Base-by-base conservation (phyloP, 53 echinoderm and acorn worm species). In the Hippasteria phrygiana region DNA sequence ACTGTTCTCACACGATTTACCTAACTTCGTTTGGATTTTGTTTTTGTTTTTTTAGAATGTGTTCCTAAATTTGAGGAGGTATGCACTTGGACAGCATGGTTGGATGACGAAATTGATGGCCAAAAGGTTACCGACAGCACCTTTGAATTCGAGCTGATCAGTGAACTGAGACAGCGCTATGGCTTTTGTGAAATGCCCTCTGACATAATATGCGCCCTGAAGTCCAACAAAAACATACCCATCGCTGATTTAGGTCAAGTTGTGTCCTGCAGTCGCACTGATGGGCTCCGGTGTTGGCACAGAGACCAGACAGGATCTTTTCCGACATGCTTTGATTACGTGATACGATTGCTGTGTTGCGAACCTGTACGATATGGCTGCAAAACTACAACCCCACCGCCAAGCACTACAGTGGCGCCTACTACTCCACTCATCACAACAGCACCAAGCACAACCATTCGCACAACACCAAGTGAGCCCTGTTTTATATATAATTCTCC, bases 101-200 rank as follows among this genome's bases (percentile, higher is more conserved):
- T 88, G 78, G 88, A 88, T 47, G 88, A 88, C 35, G 88, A 88
- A 47, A 5, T 88, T 5, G 77, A 77, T 2, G 77, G 77, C 12
- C n/a, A 66, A n/a, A 77, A 76, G 18, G 88, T 64, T 36, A 42
- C 35, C 9, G 62, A 48, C 55, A n/a, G 0, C 1, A 33, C 2
- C 47, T 62, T n/a, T 3, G 88, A 88, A 47, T 75, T 16, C 26
- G 88, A 88, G 36, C 48, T 88, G 28, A 59, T 76, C 0, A 47
- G 35, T 5, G 76, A 88, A 34, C 77, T 88, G 0, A 78, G 75
- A 48, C 10, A 77, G 5, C 3, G 47, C 20, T 88, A 88, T 47
- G 35, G 46, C 42, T 43, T 88, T 48, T 88, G 88, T 47, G 53
- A 78, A 5, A 16, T 45, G 4, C 88, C 88, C 8, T 38, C 76